Evolutionary conservation across 2,797 vertebrate species (phyloP).

Genomic region (Rhinoraja longicauda): DNA sequence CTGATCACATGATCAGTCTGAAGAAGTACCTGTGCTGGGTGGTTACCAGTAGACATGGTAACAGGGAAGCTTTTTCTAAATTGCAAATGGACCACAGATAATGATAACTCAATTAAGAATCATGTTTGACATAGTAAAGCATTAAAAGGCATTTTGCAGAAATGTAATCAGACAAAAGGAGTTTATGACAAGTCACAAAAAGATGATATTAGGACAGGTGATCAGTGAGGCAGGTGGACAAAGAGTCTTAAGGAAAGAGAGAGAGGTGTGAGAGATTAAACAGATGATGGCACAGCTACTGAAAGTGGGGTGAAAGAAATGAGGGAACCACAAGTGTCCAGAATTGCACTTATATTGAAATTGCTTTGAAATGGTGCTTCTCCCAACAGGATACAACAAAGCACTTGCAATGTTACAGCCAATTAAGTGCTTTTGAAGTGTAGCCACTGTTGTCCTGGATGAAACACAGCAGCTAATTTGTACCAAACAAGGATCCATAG

Average conservation of each 20-base stretch:
- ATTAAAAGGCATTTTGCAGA: neutral
- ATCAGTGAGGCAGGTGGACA: neutral
- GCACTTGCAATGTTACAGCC: too few relatives aligned
- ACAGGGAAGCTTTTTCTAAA: neutral
- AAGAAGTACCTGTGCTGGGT: neutral
- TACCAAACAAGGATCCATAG: too few relatives aligned
- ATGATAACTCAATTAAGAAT: neutral
- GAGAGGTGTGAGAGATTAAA: neutral
- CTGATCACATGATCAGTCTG: too few relatives aligned
- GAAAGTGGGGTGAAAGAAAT: neutral
- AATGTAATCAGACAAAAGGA: neutral
- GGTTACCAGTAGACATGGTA: neutral
- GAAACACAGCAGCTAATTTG: too few relatives aligned
- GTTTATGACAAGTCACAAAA: neutral
- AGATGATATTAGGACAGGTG: neutral
- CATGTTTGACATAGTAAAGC: neutral
- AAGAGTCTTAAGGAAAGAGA: neutral
- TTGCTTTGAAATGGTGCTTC: too few relatives aligned
- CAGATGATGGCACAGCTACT: neutral
- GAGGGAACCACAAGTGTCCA: neutral
- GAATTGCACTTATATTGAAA: neutral
- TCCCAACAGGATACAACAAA: too few relatives aligned
- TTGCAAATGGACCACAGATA: neutral
- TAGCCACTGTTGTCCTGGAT: too few relatives aligned
- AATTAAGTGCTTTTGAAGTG: too few relatives aligned